Percentiles rank a stretch among this genome's conserved stretches.
Conservation (phyloP, 2,888 invertebrate genomes). For the Eilema caniola region DNA sequence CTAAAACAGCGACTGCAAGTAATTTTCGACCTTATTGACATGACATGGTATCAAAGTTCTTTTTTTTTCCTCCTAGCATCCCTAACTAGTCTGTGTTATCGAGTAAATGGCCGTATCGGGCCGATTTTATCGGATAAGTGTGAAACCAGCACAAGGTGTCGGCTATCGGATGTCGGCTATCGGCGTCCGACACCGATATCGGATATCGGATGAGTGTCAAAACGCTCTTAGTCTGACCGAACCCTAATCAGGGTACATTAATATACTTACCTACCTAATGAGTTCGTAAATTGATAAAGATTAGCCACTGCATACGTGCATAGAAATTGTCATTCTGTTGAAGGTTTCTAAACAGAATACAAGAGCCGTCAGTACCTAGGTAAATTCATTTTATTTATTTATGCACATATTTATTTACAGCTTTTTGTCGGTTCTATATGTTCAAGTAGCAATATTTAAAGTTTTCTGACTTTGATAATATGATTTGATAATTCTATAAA, state of each 20-base stretch:
- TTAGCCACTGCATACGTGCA: not conserved
- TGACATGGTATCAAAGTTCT: too few species aligned
- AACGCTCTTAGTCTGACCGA: not conserved
- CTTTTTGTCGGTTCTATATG: not conserved
- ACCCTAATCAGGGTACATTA: not conserved
- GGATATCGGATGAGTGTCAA: too few species aligned
- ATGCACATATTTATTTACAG: not conserved
- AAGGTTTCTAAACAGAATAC: not conserved
- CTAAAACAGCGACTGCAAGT: too few species aligned
- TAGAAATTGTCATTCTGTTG: not conserved
- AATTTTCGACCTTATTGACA: too few species aligned
- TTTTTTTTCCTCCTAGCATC: too few species aligned
- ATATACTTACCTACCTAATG: not conserved
- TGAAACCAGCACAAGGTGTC: too few species aligned
- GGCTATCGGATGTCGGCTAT: too few species aligned
- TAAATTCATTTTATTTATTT: not conserved
- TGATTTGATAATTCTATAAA: not conserved
- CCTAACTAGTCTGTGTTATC: too few species aligned
- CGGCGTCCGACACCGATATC: too few species aligned
- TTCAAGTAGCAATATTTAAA: not conserved
- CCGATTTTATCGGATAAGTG: too few species aligned
- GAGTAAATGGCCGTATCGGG: too few species aligned
- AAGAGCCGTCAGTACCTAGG: not conserved
- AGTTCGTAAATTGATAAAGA: not conserved
- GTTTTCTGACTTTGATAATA: too few species aligned